phyloP scores from a whole-genome alignment of 1,140 invertebrate species.

The Drosophila kepulauana region DNA sequence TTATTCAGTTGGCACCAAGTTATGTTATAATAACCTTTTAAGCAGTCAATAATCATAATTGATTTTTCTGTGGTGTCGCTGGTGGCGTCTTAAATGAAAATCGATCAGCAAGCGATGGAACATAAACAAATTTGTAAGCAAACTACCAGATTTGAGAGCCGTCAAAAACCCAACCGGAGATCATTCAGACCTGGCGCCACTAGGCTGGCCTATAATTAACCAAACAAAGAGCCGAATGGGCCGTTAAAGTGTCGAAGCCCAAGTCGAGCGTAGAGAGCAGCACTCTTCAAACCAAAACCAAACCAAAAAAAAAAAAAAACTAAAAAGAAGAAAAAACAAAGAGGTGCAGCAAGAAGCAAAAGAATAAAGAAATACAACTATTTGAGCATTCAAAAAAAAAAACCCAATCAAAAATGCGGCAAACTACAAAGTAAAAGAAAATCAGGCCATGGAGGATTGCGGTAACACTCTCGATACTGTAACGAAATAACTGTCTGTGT shows the following conservation, averaged over 20 bases:
- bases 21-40: too few relatives aligned
- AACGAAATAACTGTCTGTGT: slow-evolving; percentile 58
- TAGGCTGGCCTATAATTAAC: slow-evolving; percentile 73
- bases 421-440: slow-evolving; percentile 67
- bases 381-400: slow-evolving; percentile 73
- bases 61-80: slow-evolving; percentile 53
- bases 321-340: slow-evolving; percentile 24
- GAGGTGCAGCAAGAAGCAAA: slow-evolving; percentile 40
- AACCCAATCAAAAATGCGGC: slow-evolving; percentile 78
- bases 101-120: slow-evolving; percentile 68
- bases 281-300: slow-evolving; percentile 29
- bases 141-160: slow-evolving; percentile 37
- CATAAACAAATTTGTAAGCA: slow-evolving; percentile 51
- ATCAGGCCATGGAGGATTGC: slow-evolving; percentile 23
- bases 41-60: slow-evolving; percentile 55
- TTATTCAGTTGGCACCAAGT: too few relatives aligned
- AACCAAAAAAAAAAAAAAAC: too few relatives aligned
- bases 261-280: slow-evolving; percentile 45
- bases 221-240: slow-evolving; percentile 73
- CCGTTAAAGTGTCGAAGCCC: slow-evolving; percentile 76
- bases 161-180: neutral
- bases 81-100: slow-evolving; percentile 55
- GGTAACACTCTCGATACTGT: slow-evolving; percentile 71
- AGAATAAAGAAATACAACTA: slow-evolving; percentile 43
- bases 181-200: slow-evolving; percentile 58